phyloP scores from a whole-genome alignment of 2,797 vertebrate genomes.

The Chaenodraco wilsoni region DNA sequence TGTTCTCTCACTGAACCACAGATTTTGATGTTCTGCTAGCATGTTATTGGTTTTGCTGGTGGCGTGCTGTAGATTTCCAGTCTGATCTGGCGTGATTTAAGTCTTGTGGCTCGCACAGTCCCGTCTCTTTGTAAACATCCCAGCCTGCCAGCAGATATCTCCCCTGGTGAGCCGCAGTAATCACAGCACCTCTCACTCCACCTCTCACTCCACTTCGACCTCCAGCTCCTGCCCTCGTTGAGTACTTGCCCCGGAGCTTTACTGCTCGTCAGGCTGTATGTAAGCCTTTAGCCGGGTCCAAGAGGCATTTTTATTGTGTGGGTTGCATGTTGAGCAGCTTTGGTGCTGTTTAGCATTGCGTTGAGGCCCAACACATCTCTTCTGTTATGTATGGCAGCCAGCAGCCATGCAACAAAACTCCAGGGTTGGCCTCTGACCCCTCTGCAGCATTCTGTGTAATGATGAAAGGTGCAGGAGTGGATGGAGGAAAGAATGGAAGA shows the following conservation, averaged over 20 bases:
- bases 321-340: conserved; percentile 40
- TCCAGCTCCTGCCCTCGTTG: conserved; percentile 22
- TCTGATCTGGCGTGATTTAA: neutral
- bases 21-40: neutral
- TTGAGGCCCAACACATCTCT: conserved; percentile 18
- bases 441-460: neutral
- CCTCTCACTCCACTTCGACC: conserved; percentile 23
- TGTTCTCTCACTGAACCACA: neutral
- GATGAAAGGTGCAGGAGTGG: conserved; percentile 17
- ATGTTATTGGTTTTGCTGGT: conserved; percentile 13
- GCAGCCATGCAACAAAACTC: conserved; percentile 30
- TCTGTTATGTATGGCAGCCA: conserved; percentile 13
- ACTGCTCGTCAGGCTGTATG: conserved; percentile 30
- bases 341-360: neutral
- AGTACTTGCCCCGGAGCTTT: conserved; percentile 27
- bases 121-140: conserved; percentile 9
- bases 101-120: neutral
- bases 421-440: conserved; percentile 31
- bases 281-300: conserved; percentile 26
- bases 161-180: neutral
- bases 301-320: conserved; percentile 11
- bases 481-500: neutral
- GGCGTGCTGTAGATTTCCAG: conserved; percentile 3
- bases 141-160: neutral
- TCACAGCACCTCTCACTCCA: conserved; percentile 31